phyloP scores from a whole-genome alignment of 2,797 vertebrate species.

The Neoniphon sammara region DNA sequence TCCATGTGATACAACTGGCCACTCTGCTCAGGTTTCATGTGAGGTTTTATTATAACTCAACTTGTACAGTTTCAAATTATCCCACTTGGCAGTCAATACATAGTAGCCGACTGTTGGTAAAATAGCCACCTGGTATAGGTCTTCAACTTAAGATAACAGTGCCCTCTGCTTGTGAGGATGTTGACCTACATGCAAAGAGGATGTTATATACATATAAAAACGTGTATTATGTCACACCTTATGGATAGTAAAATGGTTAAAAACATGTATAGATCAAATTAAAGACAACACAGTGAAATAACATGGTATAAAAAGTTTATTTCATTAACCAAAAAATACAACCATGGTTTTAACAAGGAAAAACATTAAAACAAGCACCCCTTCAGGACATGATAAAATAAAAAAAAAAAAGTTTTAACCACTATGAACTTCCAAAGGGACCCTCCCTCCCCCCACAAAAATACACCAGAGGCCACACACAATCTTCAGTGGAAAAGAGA shows the following conservation, averaged over 20 bases:
- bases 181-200: conserved; percentile 11
- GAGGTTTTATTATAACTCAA: conserved; percentile 56
- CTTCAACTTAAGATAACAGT: neutral
- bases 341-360: conserved; percentile 70
- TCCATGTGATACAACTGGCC: conserved; percentile 41
- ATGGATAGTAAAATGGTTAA: neutral
- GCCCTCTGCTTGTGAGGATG: conserved; percentile 50
- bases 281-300: conserved; percentile 42
- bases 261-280: neutral
- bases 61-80: conserved; percentile 52
- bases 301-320: conserved; percentile 82
- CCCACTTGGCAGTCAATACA: conserved; percentile 35
- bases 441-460: conserved; percentile 43
- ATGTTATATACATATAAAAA: too few relatives aligned
- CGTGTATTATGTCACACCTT: neutral
- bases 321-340: conserved; percentile 79
- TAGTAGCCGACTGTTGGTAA: conserved; percentile 13
- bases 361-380: conserved; percentile 73
- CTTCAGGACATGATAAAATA: conserved; percentile 60
- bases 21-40: conserved; percentile 53
- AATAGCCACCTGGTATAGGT: neutral
- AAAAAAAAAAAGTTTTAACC: conserved; percentile 45
- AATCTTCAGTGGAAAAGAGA: conserved; percentile 46
- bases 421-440: conserved; percentile 52
- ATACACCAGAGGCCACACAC: conserved; percentile 42